Evolutionary conservation across 2,113 vertebrate genomes (phyloP), one percentile per base, ranked within the genome.

Genomic region (Cryptotis parvus): DNA sequence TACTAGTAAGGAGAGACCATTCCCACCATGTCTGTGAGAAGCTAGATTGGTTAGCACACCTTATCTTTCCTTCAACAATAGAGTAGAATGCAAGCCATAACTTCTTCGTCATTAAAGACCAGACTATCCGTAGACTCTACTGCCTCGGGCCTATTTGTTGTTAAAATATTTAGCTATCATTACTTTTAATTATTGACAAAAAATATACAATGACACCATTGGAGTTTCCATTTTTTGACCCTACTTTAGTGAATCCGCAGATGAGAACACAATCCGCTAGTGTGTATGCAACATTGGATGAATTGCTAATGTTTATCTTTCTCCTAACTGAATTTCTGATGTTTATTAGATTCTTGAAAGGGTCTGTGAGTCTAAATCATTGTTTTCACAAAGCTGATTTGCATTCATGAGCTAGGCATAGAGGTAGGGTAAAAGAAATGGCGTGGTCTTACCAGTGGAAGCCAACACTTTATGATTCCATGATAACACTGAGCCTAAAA

Each of bases 171-270:
- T 61, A 78, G 27, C 49, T 81, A 86, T 35, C 73, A n/a, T 86
- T 90, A 49, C 31, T 22, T 72, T 92, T 82, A 87, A 84, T 78
- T 95, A 58, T 89, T 91, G 58, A 92, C 33, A 81, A 49, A 91
- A 85, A 90, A 16, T 18, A 63, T 77, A 78, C 7, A 70, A 73
- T 58, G 43, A 87, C 35, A 22, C 85, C 49, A 68, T 20, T 61
- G 14, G 49, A 12, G 81, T 63, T 31, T 8, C 66, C 61, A 29
- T 75, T 63, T 75, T 89, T 75, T 85, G 86, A 91, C 39, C 22
- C 14, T 10, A 29, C 43, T 87, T 76, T 43, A 89, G 33, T 22
- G 33, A 61, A 45, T 76, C 52, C 37, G 58, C 9, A 20, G 73
- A 79, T 88, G 15, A 45, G 29, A 88, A 84, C 41, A 78, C 33